These are phyloP conservation scores for Lutraria lutraria DNA, from an alignment of 2,888 invertebrate species.

Conservation along the genomic window DNA sequence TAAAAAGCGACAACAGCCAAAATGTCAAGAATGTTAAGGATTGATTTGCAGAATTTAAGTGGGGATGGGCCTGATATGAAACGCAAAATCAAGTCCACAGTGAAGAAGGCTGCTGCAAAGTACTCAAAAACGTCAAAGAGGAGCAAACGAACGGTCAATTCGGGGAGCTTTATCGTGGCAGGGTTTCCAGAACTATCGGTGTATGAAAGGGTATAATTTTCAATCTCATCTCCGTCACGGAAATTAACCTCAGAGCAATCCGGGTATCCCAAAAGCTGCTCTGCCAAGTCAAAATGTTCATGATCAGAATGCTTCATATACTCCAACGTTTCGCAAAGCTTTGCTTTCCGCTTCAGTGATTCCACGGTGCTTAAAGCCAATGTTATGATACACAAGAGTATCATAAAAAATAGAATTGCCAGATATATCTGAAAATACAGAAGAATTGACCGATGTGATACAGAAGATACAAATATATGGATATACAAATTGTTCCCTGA, in stretches of 20 bases:
- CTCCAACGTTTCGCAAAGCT: conserved; percentile 33
- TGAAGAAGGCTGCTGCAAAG: conserved; percentile 44
- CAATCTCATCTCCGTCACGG: background rate
- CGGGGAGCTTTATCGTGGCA: background rate
- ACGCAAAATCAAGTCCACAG: conserved; percentile 44
- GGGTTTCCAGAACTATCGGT: background rate
- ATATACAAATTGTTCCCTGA: no score
- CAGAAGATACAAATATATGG: no score
- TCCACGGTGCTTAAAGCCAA: conserved; percentile 38
- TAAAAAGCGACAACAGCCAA: conserved; percentile 44
- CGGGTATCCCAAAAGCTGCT: background rate
- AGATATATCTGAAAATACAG: conserved; percentile 42
- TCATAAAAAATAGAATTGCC: conserved; percentile 16
- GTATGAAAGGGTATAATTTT: background rate
- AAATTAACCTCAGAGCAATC: background rate
- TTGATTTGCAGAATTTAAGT: conserved; percentile 25
- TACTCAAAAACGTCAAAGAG: conserved; percentile 37
- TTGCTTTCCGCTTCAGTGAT: conserved; percentile 24
- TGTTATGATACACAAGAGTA: conserved; percentile 32
- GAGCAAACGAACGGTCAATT: conserved; percentile 3
- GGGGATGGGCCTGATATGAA: conserved; percentile 41
- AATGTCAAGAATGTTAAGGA: conserved; percentile 44
- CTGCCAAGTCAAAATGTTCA: background rate
- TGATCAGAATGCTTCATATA: conserved; percentile 28
- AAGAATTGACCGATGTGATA: background rate